Evolutionary conservation across 2,113 vertebrate genomes (phyloP).

Genomic region (Apaloderma vittatum): DNA sequence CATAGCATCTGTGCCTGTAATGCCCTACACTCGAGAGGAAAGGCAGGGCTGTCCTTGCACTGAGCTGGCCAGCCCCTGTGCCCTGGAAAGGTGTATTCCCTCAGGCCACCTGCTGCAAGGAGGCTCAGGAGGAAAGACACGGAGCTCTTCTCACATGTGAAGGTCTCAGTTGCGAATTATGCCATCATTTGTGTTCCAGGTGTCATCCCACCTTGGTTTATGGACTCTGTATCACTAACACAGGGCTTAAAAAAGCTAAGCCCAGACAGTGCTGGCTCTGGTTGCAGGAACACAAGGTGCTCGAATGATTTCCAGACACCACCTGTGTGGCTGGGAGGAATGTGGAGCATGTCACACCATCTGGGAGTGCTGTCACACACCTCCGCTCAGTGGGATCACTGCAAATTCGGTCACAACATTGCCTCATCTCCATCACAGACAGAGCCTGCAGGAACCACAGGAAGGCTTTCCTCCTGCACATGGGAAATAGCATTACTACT

Average conservation of each 20-base stretch:
- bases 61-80: rapidly evolving
- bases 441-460: not conserved
- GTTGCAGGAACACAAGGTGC: not conserved
- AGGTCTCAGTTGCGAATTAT: not conserved
- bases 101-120: not conserved
- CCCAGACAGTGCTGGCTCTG: not conserved
- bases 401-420: not conserved
- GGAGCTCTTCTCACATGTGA: not conserved
- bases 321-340: not conserved
- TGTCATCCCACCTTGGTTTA: not conserved
- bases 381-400: not conserved
- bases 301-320: not conserved
- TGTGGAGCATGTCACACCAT: rapidly evolving
- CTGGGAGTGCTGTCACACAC: not conserved
- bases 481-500: not conserved
- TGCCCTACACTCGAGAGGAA: not conserved
- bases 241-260: not conserved
- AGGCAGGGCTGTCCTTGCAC: not conserved
- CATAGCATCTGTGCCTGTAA: rapidly evolving
- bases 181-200: not conserved
- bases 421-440: rapidly evolving
- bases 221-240: not conserved
- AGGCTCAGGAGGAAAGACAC: not conserved
- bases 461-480: not conserved
- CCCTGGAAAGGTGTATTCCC: not conserved